These are phyloP conservation scores for Anorthoa munda DNA, from an alignment of 2,888 invertebrate genomes.

Conservation along the genomic window DNA sequence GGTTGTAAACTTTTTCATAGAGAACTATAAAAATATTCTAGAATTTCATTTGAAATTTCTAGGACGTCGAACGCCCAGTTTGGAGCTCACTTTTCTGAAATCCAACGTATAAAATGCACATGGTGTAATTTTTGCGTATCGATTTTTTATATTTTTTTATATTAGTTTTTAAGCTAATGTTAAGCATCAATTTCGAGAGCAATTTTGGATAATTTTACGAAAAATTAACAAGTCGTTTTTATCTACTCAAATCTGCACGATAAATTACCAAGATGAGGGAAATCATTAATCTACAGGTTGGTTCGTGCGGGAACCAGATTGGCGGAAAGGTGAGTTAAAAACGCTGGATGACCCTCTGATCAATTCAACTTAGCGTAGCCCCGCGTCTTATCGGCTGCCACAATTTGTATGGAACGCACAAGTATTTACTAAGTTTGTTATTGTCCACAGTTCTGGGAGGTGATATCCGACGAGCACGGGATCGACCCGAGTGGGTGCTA, in stretches of 20 bases:
- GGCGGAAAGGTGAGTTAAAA: slow-evolving; percentile 88
- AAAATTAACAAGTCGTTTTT: slow-evolving; percentile 82
- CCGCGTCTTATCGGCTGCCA: background rate
- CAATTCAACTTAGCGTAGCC: background rate
- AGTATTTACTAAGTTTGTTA: background rate
- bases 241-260: slow-evolving; percentile 62
- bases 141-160: slow-evolving; percentile 78
- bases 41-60: slow-evolving; percentile 74
- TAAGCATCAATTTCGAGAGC: slow-evolving; percentile 81
- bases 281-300: slow-evolving; percentile 94
- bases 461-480: slow-evolving; percentile 95
- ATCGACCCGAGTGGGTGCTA: slow-evolving; percentile 93
- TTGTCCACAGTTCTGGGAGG: slow-evolving; percentile 93
- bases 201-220: slow-evolving; percentile 75
- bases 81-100: slow-evolving; percentile 79
- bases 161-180: slow-evolving; percentile 87
- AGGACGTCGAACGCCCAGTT: slow-evolving; percentile 23
- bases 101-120: slow-evolving; percentile 83
- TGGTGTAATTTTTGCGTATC: slow-evolving; percentile 74
- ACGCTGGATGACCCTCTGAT: too few species aligned
- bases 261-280: slow-evolving; percentile 93
- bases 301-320: slow-evolving; percentile 93
- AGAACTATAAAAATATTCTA: slow-evolving; percentile 68
- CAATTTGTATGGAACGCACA: background rate
- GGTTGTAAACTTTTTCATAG: slow-evolving; percentile 36